These are phyloP conservation scores for Caenorhabditis latens DNA, from an alignment of 1,140 invertebrate genomes.

Conservation along the genomic window DNA sequence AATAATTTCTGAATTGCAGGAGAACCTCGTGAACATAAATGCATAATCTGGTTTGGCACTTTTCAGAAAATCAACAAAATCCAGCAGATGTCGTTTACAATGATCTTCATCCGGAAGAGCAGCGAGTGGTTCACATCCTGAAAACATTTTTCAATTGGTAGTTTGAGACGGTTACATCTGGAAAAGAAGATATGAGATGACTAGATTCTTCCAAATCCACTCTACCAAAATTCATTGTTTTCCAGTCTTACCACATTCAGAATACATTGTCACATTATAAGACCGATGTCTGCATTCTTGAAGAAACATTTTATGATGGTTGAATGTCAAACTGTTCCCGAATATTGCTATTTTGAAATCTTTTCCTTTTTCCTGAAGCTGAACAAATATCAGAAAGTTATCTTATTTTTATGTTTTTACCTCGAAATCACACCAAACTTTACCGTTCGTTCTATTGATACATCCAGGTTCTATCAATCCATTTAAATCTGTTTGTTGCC, in stretches of 20 bases:
- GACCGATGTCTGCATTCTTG: slow-evolving; percentile 30
- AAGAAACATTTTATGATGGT: slow-evolving; percentile 37
- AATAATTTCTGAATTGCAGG: not conserved
- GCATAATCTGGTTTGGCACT: slow-evolving; percentile 24
- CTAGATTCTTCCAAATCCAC: too few species aligned
- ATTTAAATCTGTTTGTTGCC: not conserved
- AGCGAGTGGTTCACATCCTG: slow-evolving; percentile 32
- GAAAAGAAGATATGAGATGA: not conserved
- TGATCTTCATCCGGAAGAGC: slow-evolving; percentile 5
- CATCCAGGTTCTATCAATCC: slow-evolving; percentile 6
- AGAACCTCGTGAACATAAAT: not conserved
- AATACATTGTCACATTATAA: slow-evolving; percentile 30
- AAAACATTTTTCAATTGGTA: not conserved
- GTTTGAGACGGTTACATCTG: too few species aligned
- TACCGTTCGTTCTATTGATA: slow-evolving; percentile 15
- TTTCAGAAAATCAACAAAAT: slow-evolving; percentile 28
- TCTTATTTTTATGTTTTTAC: not conserved
- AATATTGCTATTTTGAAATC: slow-evolving; percentile 36
- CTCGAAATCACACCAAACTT: slow-evolving; percentile 32
- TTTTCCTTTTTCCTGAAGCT: slow-evolving; percentile 5
- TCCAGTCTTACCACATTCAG: not conserved
- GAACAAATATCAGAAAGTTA: not conserved
- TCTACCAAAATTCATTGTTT: too few species aligned
- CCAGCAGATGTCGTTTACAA: slow-evolving; percentile 21
- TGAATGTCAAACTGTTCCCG: slow-evolving; percentile 24